Evolutionary conservation across 2,113 vertebrate genomes (phyloP), one percentile per base, ranked within the genome.

Genomic region (Chloebia gouldiae): DNA sequence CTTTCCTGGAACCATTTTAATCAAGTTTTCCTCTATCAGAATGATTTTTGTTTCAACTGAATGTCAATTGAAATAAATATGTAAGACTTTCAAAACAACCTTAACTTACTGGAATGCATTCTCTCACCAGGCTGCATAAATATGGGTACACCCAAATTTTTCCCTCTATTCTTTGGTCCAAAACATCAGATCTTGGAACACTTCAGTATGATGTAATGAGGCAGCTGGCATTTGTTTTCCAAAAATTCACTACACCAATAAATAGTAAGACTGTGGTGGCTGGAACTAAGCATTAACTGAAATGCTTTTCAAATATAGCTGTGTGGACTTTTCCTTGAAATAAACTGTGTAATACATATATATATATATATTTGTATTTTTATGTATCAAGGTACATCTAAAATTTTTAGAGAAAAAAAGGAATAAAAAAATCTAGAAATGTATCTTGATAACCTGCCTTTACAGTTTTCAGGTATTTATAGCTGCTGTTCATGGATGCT

Each of bases 101-200:
- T 96, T 97, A 81, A 95, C 88, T 88, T 85, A 76, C 85, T 92
- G 94, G 79, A 95, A 90, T 80, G 49, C 12, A 53, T 85, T 95
- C 90, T 84, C 37, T 95, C 94, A 96, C 44, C 47, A 93, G 71
- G 85, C 81, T 94, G 40, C 59, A 72, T 44, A 93, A 97, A 81
- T 79, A 90, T 44, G 90, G 85, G 72, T 93, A 91, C 66, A 84
- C 87, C 73, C 94, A 93, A 70, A 63, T 91, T 85, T 95, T 92
- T 40, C 24, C 15, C 61, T 70, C 70, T 92, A 68, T 93, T 63
- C 76, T 57, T 8, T 56, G 37, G 20, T 95, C 53, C 89, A 88
- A 97, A 97, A 94, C 68, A 96, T 86, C 86, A 97, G 94, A 92
- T 77, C 60, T 85, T 93, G 72, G 57, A 97, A 66, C 53, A 81